These are phyloP conservation scores for Spatulosminthurus flaviceps DNA, from an alignment of 2,888 invertebrate species.

Conservation along the genomic window DNA sequence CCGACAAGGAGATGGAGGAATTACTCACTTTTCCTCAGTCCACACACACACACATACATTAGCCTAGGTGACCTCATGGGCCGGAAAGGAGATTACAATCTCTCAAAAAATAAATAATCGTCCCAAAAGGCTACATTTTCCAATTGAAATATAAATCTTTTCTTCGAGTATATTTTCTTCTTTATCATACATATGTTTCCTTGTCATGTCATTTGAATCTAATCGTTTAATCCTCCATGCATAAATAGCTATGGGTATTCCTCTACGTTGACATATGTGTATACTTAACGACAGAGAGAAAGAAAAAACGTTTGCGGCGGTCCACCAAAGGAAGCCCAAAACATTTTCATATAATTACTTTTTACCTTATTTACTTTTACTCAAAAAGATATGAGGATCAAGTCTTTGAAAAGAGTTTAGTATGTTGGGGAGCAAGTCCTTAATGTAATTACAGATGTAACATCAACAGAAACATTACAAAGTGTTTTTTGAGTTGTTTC, in stretches of 20 bases:
- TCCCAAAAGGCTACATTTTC: slow-evolving; percentile 5
- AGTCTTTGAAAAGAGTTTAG: no score
- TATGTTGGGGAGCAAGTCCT: no score
- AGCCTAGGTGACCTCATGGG: slow-evolving; percentile 10
- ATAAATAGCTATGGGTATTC: background rate
- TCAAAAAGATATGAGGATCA: no score
- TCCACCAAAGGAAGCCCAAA: no score
- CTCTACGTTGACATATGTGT: background rate
- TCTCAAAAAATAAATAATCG: slow-evolving; percentile 22
- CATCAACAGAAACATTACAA: slow-evolving; percentile 6
- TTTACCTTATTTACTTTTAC: no score
- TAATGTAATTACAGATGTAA: background rate
- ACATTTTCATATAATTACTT: no score
- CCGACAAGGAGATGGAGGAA: background rate
- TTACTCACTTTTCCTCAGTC: background rate
- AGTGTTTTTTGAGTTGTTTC: no score
- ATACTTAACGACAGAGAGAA: no score
- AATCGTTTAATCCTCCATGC: background rate
- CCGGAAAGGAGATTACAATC: slow-evolving; percentile 27
- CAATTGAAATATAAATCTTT: slow-evolving; percentile 14
- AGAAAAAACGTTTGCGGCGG: no score
- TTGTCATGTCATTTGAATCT: slow-evolving; percentile 18
- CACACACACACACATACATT: slow-evolving; percentile 1
- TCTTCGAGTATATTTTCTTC: no score
- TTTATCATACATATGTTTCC: background rate